A percentile compares a stretch with the other conserved stretches of the same genome.
These are phyloP conservation scores for Sericinus montela DNA, from an alignment of 2,888 invertebrate genomes.

Conservation along the genomic window DNA sequence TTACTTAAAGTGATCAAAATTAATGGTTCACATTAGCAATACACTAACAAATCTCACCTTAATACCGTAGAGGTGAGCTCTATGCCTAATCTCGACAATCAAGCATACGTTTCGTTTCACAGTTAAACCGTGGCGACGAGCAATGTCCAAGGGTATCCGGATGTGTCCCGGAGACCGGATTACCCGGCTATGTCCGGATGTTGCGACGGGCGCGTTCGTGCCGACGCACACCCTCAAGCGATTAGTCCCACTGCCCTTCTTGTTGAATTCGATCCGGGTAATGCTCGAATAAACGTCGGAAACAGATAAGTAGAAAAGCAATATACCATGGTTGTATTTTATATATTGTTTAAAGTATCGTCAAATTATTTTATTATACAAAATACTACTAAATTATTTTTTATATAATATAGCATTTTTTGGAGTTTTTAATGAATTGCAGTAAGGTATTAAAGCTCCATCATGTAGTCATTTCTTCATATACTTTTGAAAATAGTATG, in stretches of 20 bases:
- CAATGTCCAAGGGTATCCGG: slow-evolving; percentile 24
- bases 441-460: no score
- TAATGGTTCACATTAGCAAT: no score
- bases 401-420: no score
- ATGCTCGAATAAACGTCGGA: slow-evolving; percentile 38
- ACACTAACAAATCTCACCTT: slow-evolving; percentile 24
- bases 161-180: slow-evolving; percentile 45
- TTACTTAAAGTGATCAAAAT: no score
- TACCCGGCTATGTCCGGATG: slow-evolving; percentile 50
- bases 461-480: no score
- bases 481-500: no score
- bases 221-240: slow-evolving; percentile 56
- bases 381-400: no score
- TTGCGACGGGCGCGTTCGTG: slow-evolving; percentile 55
- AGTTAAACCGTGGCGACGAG: slow-evolving; percentile 55
- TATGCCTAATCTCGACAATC: slow-evolving; percentile 67
- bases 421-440: no score
- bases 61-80: slow-evolving; percentile 32
- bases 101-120: slow-evolving; percentile 61
- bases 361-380: no score
- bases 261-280: slow-evolving; percentile 44
- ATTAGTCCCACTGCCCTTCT: slow-evolving; percentile 67
- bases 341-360: no score
- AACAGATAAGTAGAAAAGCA: slow-evolving; percentile 57
- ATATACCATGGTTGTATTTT: no score